Evolutionary conservation across 1,140 invertebrate species (phyloP).

Genomic region (Piezodorus guildinii): DNA sequence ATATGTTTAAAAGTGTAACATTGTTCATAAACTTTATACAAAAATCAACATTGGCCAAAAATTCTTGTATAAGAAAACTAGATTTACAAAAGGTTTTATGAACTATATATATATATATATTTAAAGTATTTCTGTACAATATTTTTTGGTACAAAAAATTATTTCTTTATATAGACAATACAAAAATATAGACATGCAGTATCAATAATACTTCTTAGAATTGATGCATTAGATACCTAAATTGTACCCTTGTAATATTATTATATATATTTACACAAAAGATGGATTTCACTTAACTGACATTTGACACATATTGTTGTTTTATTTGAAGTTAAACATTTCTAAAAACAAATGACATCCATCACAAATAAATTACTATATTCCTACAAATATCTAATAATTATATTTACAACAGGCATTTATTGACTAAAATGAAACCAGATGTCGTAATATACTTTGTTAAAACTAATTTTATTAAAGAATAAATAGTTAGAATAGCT

Average conservation of each 20-base stretch:
- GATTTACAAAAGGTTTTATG: not conserved
- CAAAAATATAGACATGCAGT: not conserved
- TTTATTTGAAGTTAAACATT: too few relatives aligned
- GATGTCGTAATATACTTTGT: too few relatives aligned
- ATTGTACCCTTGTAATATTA: not conserved
- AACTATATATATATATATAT: slow-evolving; percentile 3
- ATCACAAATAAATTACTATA: too few relatives aligned
- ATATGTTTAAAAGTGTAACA: not conserved
- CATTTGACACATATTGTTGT: too few relatives aligned
- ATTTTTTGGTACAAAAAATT: not conserved
- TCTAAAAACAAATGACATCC: too few relatives aligned
- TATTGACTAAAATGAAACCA: too few relatives aligned
- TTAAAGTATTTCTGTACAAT: not conserved
- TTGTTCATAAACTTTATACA: slow-evolving; percentile 1
- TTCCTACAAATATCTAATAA: too few relatives aligned
- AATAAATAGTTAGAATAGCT: too few relatives aligned
- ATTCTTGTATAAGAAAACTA: not conserved
- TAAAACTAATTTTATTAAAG: too few relatives aligned
- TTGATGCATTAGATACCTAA: not conserved
- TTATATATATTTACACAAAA: slow-evolving; percentile 1
- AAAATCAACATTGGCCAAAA: slow-evolving; percentile 1
- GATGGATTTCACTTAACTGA: not conserved
- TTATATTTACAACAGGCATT: too few relatives aligned
- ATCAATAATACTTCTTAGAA: not conserved
- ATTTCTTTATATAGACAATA: not conserved